A percentile compares a stretch with the other conserved stretches of the same genome.
phyloP scores from a whole-genome alignment of 2,797 vertebrate genomes.

The Oreochromis grahami region DNA sequence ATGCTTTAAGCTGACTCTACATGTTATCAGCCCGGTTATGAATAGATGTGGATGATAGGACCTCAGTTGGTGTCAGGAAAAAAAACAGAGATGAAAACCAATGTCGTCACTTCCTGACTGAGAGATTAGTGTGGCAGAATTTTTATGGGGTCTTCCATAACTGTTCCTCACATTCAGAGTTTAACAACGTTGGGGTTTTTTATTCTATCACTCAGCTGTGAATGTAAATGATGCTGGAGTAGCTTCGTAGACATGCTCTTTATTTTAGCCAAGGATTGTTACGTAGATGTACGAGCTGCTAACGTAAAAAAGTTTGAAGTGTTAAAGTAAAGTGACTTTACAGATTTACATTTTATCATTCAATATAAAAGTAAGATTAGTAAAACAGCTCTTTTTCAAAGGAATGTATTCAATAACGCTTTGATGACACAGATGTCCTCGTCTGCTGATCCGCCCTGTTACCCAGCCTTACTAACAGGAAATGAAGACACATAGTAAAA shows the following conservation, averaged over 20 bases:
- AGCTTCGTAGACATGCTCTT: not conserved
- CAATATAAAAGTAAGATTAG: not conserved
- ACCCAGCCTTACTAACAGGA: not conserved
- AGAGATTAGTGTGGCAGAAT: not conserved
- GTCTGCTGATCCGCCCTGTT: not conserved
- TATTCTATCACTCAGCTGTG: not conserved
- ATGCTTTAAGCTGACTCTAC: not conserved
- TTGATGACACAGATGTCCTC: not conserved
- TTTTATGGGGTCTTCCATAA: not conserved
- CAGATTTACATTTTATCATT: not conserved
- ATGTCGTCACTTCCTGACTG: not conserved
- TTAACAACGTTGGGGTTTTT: not conserved
- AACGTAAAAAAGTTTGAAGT: accelerated
- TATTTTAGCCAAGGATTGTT: not conserved
- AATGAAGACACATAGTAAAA: not conserved
- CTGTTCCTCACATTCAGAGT: not conserved
- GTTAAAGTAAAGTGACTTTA: accelerated
- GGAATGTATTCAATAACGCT: accelerated
- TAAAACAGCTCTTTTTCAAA: not conserved
- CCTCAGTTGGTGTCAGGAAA: not conserved
- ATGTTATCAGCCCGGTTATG: not conserved
- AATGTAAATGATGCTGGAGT: not conserved
- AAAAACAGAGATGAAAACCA: not conserved
- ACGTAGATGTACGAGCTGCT: too few relatives aligned
- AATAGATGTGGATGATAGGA: not conserved